These are phyloP conservation scores for Rhabdophis nuchalis DNA, from an alignment of 2,797 vertebrate genomes.

Conservation along the genomic window DNA sequence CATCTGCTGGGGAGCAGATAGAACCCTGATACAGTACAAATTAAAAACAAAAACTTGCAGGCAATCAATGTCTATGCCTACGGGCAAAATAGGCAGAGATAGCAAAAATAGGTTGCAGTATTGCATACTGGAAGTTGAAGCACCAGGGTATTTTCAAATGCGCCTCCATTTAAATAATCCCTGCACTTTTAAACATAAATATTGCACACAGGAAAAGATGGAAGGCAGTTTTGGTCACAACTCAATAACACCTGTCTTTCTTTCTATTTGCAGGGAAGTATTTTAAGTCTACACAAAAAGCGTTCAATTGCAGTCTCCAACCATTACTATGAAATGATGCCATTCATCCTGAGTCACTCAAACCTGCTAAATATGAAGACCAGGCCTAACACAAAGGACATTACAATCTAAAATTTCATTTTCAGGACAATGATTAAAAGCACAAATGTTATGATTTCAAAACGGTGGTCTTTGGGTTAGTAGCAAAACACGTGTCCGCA, in stretches of 20 bases:
- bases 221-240: not conserved
- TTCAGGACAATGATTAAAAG: not conserved
- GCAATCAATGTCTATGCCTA: not conserved
- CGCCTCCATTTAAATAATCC: not conserved
- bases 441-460: not conserved
- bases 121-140: not conserved
- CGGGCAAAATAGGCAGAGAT: not conserved
- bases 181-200: not conserved
- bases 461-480: not conserved
- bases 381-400: not conserved
- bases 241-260: not conserved
- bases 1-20: not conserved
- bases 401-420: not conserved
- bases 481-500: not conserved
- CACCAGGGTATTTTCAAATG: not conserved
- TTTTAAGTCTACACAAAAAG: not conserved
- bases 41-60: not conserved
- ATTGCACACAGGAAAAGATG: not conserved
- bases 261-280: not conserved
- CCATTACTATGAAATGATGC: not conserved
- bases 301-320: not conserved
- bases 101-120: not conserved
- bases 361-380: not conserved
- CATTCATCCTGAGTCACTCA: no score
- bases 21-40: not conserved